phyloP scores from a whole-genome alignment of 2,113 vertebrate genomes.

The Serinus canaria region DNA sequence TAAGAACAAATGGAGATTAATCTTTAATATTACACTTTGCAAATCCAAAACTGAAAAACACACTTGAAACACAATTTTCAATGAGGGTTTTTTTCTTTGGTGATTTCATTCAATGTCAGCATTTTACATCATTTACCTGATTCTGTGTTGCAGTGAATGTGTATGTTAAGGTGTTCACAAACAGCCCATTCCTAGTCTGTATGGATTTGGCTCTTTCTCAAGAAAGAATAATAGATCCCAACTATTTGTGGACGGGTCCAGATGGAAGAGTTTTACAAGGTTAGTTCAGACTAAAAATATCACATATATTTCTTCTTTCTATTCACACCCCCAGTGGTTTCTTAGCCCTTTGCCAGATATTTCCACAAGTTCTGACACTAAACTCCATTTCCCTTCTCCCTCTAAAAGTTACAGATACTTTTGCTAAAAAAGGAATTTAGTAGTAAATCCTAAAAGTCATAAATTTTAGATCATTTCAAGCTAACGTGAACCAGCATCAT shows the following conservation, averaged over 20 bases:
- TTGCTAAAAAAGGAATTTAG: neutral
- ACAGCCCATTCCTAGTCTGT: conserved; percentile 69
- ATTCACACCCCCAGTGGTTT: neutral
- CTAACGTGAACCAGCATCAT: accelerated
- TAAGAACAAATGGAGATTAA: neutral
- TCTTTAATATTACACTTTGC: neutral
- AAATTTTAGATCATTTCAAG: neutral
- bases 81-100: neutral
- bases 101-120: neutral
- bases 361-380: neutral
- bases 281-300: conserved; percentile 19
- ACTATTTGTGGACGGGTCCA: conserved; percentile 74
- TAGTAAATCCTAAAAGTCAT: neutral
- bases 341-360: neutral
- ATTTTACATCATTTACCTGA: neutral
- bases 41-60: neutral
- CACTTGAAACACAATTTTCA: neutral
- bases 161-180: conserved; percentile 71
- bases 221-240: conserved; percentile 71
- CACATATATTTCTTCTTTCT: neutral
- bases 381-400: neutral
- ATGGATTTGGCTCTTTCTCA: conserved; percentile 65
- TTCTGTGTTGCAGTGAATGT: conserved; percentile 63
- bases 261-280: conserved; percentile 68
- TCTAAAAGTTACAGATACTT: neutral